phyloP scores from a whole-genome alignment of 2,888 invertebrate species.

The Stictocephala bisonia region DNA sequence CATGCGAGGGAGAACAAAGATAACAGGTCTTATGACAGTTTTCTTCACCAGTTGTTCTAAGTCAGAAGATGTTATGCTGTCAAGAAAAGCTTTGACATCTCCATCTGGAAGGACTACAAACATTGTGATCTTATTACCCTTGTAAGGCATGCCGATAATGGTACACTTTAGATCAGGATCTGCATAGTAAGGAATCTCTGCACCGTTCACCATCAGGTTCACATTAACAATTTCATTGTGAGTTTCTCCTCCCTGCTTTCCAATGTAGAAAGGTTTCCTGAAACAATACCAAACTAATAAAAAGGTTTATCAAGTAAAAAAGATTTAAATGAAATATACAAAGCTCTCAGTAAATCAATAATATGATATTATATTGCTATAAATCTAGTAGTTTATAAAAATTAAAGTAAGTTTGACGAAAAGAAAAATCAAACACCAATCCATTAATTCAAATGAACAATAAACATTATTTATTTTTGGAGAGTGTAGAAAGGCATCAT shows the following conservation, averaged over 20 bases:
- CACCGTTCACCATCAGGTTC: slow-evolving; percentile 76
- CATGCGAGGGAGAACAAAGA: slow-evolving; percentile 73
- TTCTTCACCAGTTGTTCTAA: slow-evolving; percentile 62
- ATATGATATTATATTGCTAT: too few species aligned
- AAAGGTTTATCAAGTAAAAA: too few species aligned
- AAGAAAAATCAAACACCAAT: too few species aligned
- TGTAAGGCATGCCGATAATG: slow-evolving; percentile 78
- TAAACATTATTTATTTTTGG: too few species aligned
- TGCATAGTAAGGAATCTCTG: slow-evolving; percentile 70
- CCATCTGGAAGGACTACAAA: slow-evolving; percentile 74
- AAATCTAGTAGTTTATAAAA: too few species aligned
- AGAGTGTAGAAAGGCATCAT: too few species aligned
- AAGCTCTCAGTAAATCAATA: too few species aligned
- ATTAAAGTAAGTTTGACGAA: too few species aligned
- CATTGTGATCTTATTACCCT: slow-evolving; percentile 72
- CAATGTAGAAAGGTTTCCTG: slow-evolving; percentile 69
- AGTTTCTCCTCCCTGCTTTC: slow-evolving; percentile 66
- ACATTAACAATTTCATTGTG: slow-evolving; percentile 63
- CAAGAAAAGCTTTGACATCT: slow-evolving; percentile 65
- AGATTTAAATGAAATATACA: too few species aligned
- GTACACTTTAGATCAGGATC: slow-evolving; percentile 69
- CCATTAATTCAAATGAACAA: too few species aligned
- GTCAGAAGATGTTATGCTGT: slow-evolving; percentile 67
- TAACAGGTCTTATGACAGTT: slow-evolving; percentile 67
- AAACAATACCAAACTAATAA: slow-evolving; percentile 57